Evolutionary conservation across 2,797 vertebrate species (phyloP).

Genomic region (Heteromormyrus szaboi): DNA sequence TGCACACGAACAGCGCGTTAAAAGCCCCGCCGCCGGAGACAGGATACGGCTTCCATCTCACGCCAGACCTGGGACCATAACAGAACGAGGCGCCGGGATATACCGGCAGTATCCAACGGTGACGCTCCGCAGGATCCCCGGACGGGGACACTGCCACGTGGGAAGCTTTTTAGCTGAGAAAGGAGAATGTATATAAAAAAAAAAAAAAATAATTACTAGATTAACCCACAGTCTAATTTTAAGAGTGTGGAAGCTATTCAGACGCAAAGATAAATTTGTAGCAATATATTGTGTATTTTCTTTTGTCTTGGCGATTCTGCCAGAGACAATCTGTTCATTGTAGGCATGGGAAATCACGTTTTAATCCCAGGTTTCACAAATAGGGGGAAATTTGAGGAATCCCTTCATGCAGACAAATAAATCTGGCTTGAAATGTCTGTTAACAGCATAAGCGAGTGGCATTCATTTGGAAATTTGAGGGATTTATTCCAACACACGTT

Average conservation of each 20-base stretch:
- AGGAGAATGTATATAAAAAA: not conserved
- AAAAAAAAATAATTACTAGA: not conserved
- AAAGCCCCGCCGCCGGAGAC: not conserved
- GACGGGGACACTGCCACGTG: not conserved
- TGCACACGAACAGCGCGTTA: not conserved
- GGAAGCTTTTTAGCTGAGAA: not conserved
- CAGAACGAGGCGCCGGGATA: not conserved
- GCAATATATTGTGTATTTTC: not conserved
- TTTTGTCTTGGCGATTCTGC: not conserved
- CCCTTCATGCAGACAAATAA: not conserved
- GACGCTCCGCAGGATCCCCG: not conserved
- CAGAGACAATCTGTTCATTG: not conserved
- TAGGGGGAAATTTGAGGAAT: not conserved
- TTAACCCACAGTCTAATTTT: not conserved
- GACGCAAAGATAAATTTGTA: not conserved
- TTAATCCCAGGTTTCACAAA: not conserved
- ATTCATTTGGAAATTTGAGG: not conserved
- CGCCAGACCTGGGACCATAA: not conserved
- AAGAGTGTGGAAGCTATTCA: not conserved
- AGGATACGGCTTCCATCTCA: not conserved
- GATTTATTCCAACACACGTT: not conserved
- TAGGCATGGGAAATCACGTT: not conserved
- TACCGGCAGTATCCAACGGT: not conserved
- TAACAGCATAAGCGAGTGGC: not conserved
- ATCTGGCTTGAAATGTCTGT: not conserved